Percentiles rank a stretch among this genome's conserved stretches.
phyloP scores from a whole-genome alignment of 2,113 vertebrate species.

The Ceyx melanurus region DNA sequence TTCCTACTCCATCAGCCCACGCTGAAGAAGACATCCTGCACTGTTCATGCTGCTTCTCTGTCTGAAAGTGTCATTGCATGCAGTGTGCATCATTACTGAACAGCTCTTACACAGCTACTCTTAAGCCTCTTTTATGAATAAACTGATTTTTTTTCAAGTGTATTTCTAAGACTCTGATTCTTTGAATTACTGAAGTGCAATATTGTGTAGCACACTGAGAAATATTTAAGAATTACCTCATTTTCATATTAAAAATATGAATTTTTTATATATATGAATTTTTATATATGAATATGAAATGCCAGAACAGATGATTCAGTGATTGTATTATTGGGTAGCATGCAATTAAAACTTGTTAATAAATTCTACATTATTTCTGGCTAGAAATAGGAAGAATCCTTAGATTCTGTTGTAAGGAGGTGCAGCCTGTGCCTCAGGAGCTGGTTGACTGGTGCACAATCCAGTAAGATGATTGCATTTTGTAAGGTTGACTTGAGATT shows the following conservation, averaged over 20 bases:
- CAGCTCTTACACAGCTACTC: neutral
- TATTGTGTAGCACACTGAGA: neutral
- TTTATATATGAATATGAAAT: neutral
- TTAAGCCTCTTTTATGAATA: neutral
- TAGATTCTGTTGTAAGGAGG: neutral
- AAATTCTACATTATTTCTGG: neutral
- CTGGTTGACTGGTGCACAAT: neutral
- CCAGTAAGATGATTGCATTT: neutral
- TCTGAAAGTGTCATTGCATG: neutral
- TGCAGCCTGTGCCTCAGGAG: neutral
- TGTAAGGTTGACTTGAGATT: neutral
- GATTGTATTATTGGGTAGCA: neutral
- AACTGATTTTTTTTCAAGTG: neutral
- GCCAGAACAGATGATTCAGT: neutral
- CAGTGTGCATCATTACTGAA: neutral
- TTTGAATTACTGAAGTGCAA: neutral
- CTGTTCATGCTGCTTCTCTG: neutral
- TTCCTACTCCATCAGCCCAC: neutral
- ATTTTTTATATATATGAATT: no score
- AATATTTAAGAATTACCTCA: neutral
- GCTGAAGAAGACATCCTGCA: neutral
- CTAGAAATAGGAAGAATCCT: neutral
- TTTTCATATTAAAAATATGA: neutral
- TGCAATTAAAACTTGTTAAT: conserved; percentile 12
- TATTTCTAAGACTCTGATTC: neutral